Conservation (phyloP, 2,797 vertebrate genomes). For the Phrynocephalus guinanensis region DNA sequence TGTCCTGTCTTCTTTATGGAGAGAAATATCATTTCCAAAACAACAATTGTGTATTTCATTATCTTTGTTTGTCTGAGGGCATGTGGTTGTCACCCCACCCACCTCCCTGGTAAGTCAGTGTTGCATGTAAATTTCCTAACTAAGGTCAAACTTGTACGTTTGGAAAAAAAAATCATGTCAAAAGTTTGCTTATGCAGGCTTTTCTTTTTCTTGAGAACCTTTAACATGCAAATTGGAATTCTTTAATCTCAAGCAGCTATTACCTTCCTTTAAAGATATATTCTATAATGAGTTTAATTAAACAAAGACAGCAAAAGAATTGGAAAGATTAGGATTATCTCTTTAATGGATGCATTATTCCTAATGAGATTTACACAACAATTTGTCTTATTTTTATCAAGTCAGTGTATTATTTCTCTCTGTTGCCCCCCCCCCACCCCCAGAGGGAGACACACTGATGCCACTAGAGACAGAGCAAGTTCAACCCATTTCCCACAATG, state of each 20-base stretch:
- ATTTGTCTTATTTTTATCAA: constrained; percentile 45
- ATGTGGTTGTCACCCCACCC: too few relatives aligned
- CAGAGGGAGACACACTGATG: constrained; percentile 17
- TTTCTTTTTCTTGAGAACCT: constrained; percentile 11
- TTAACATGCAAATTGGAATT: constrained; percentile 33
- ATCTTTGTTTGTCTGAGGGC: background rate
- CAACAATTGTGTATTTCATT: background rate
- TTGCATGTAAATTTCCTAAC: background rate
- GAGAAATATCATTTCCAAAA: background rate
- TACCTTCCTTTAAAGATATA: constrained; percentile 20
- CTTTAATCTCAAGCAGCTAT: constrained; percentile 17
- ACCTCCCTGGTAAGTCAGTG: background rate
- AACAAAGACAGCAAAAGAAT: constrained; percentile 25
- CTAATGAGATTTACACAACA: constrained; percentile 50
- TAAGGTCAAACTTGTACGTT: background rate
- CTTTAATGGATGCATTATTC: constrained; percentile 51
- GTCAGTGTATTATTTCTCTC: constrained; percentile 20
- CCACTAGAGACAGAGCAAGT: background rate
- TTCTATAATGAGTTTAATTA: constrained; percentile 57
- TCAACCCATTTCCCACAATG: constrained; percentile 15
- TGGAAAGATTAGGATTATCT: constrained; percentile 54
- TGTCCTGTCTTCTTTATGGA: background rate
- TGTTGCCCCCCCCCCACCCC: background rate
- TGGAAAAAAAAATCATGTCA: background rate
- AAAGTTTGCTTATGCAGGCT: constrained; percentile 15